These are phyloP conservation scores for Sebastes nivosus DNA, from an alignment of 2,797 vertebrate species.

Conservation along the genomic window DNA sequence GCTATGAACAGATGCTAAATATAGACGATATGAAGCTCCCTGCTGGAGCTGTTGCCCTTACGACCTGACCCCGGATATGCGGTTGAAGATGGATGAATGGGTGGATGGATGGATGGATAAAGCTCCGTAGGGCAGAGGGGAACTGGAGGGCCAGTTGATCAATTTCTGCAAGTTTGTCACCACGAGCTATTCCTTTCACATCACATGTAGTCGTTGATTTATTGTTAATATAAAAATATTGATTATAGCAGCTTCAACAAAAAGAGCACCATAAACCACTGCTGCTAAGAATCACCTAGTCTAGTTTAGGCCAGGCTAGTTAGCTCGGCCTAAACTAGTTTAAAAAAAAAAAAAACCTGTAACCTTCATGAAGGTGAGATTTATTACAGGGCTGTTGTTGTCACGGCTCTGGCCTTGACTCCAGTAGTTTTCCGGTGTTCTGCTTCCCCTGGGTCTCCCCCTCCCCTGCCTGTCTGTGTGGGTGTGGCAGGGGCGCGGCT, in stretches of 20 bases:
- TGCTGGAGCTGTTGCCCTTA: too few relatives aligned
- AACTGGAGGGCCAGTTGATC: not conserved
- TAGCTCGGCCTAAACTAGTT: not conserved
- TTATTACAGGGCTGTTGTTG: not conserved
- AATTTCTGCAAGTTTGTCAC: not conserved
- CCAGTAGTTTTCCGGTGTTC: too few relatives aligned
- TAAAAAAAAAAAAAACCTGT: not conserved
- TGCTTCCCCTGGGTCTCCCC: too few relatives aligned
- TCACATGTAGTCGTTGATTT: not conserved
- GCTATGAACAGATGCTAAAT: not conserved
- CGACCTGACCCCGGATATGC: too few relatives aligned
- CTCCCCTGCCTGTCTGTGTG: too few relatives aligned
- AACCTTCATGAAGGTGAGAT: not conserved
- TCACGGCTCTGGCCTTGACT: not conserved
- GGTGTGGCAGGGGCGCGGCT: too few relatives aligned
- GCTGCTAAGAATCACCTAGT: not conserved
- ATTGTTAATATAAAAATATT: conserved; percentile 1
- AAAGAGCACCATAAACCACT: not conserved
- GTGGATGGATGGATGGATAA: too few relatives aligned
- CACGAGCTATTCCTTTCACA: not conserved
- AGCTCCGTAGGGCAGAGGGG: not conserved
- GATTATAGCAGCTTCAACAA: not conserved
- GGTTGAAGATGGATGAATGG: too few relatives aligned
- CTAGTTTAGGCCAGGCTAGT: too few relatives aligned
- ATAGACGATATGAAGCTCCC: too few relatives aligned